phyloP scores from a whole-genome alignment of 2,888 invertebrate genomes.

The Melinopterus prodromus region DNA sequence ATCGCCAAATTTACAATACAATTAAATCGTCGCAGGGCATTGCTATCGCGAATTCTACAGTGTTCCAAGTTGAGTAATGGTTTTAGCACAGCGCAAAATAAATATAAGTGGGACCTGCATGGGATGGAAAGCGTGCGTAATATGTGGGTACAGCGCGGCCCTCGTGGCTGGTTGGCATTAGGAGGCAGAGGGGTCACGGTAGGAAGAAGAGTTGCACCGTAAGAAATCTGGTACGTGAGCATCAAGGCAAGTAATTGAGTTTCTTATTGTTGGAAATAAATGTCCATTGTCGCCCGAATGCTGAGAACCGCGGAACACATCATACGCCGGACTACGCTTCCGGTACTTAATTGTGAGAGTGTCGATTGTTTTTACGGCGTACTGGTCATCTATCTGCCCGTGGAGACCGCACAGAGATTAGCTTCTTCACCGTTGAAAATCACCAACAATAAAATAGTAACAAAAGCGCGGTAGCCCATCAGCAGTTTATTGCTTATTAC shows the following conservation, averaged over 20 bases:
- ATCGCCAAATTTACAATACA: no score
- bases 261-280: constrained; percentile 42
- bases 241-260: constrained; percentile 40
- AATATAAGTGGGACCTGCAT: no score
- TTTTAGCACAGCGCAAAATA: no score
- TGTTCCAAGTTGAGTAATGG: no score
- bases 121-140: no score
- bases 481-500: neutral
- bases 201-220: constrained; percentile 18
- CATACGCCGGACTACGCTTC: constrained; percentile 42
- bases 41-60: no score
- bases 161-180: neutral
- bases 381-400: constrained; percentile 28
- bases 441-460: neutral
- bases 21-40: no score
- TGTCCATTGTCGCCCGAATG: constrained; percentile 44
- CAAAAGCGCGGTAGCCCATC: neutral
- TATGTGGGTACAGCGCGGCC: no score
- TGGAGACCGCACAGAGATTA: neutral
- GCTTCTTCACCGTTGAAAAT: constrained; percentile 27
- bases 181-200: neutral
- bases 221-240: constrained; percentile 34
- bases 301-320: constrained; percentile 40
- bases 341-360: constrained; percentile 48
- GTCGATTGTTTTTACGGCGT: constrained; percentile 43